Evolutionary conservation across 2,888 invertebrate genomes (phyloP), one percentile per base, ranked within the genome.

Genomic region (Xestia c-nigrum): DNA sequence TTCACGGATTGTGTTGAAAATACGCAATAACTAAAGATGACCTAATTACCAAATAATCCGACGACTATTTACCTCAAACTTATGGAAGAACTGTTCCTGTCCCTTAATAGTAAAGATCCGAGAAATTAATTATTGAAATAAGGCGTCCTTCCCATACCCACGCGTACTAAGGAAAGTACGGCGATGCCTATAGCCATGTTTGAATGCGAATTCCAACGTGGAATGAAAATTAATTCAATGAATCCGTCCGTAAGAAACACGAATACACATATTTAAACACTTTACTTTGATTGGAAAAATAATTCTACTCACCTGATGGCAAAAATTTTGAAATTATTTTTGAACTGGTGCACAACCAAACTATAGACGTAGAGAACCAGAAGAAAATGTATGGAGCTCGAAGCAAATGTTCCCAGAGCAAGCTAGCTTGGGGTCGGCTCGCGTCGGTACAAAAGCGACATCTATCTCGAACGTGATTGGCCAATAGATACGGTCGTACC

Each of bases 381-480:
- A 97, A 96, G 96, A 95, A 96, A 97, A 96, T 97, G 97, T 97
- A 97, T 96, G 97, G 95, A 93, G 96, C 96, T 95, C 96, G 94
- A 96, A 96, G 96, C 94, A 95, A 96, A 94, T 94, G 95, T 96
- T 96, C 96, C 95, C 94, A 94, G 94, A 92, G 92, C 95, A 93
- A 96, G 96, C 95, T 93, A 93, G 96, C 96, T 96, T 96, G 96
- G 95, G 95, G 94, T 93, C 94, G 95, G 89, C 93, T 95, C 95
- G 96, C 96, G 96, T 96, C 95, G 93, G 90, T 92, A 93, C 92
- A 80, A 86, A 86, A 94, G 95, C 96, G 96, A 94, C 96, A 94
- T 93, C 97, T 96, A 96, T 91, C 81, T 92, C 85, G 87, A 83
- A 74, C 85, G 89, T 94, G 93, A 96, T 96, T 96, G 96, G 96